phyloP scores from a whole-genome alignment of 2,113 vertebrate species.

The Sander lucioperca region DNA sequence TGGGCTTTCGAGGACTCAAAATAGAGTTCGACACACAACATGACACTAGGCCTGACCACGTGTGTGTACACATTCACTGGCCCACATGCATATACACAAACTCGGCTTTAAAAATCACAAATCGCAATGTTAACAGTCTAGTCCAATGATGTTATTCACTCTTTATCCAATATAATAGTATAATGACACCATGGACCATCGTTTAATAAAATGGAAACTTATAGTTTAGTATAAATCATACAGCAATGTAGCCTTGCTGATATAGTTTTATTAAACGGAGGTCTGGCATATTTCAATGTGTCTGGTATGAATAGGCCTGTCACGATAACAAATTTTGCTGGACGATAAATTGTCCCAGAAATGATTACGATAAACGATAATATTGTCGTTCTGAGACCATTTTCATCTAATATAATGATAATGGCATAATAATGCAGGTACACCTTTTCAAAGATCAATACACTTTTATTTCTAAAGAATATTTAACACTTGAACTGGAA shows the following conservation, averaged over 20 bases:
- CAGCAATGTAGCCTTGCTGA: neutral
- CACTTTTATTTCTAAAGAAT: too few relatives aligned
- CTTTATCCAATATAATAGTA: neutral
- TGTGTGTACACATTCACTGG: slow-evolving; percentile 30
- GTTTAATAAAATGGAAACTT: neutral
- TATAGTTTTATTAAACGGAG: neutral
- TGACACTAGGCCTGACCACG: slow-evolving; percentile 54
- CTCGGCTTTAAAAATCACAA: slow-evolving; percentile 15
- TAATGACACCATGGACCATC: too few relatives aligned
- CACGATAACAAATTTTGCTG: too few relatives aligned
- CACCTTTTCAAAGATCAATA: too few relatives aligned
- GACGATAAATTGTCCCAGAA: too few relatives aligned
- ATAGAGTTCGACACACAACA: slow-evolving; percentile 69
- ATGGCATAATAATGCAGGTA: too few relatives aligned
- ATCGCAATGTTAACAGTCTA: neutral
- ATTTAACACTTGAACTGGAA: too few relatives aligned
- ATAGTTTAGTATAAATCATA: neutral
- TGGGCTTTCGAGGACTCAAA: slow-evolving; percentile 69
- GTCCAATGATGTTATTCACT: neutral
- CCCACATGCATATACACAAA: slow-evolving; percentile 26
- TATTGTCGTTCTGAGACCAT: too few relatives aligned
- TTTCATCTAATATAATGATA: too few relatives aligned
- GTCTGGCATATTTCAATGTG: neutral
- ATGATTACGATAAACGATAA: too few relatives aligned
- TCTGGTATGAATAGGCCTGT: too few relatives aligned